A percentile compares a stretch with the other conserved stretches of the same genome.
These are phyloP conservation scores for Leptura quadrifasciata DNA, from an alignment of 2,888 invertebrate genomes.

Conservation along the genomic window DNA sequence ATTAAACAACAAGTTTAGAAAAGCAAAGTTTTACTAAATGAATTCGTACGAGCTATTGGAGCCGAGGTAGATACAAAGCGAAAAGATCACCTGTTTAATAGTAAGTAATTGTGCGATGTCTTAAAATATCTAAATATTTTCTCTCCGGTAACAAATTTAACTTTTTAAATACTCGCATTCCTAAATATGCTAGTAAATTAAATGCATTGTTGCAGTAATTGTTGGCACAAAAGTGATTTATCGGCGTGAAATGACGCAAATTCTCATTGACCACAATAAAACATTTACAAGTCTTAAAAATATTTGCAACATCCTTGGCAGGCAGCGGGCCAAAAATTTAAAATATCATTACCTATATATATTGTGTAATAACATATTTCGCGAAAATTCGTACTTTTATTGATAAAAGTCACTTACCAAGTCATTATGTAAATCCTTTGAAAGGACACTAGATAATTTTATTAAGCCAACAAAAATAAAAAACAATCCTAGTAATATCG, in stretches of 20 bases:
- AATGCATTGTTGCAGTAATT: conserved; percentile 21
- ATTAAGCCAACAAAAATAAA: conserved; percentile 96
- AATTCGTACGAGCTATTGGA: no score
- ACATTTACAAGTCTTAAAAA: conserved; percentile 51
- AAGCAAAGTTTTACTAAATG: no score
- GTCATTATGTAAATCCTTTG: conserved; percentile 96
- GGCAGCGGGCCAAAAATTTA: conserved; percentile 71
- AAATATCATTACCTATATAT: conserved; percentile 44
- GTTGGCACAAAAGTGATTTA: conserved; percentile 16
- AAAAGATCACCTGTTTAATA: no score
- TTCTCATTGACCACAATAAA: conserved; percentile 45
- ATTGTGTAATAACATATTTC: conserved; percentile 57
- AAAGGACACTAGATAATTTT: conserved; percentile 92
- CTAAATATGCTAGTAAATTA: neutral
- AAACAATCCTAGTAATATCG: conserved; percentile 93
- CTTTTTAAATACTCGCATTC: no score
- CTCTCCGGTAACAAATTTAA: no score
- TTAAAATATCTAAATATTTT: no score
- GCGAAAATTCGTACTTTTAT: conserved; percentile 5
- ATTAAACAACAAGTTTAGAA: no score
- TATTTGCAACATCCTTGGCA: conserved; percentile 66
- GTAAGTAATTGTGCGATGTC: no score
- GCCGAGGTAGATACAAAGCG: no score
- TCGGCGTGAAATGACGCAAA: conserved; percentile 36
- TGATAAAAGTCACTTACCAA: conserved; percentile 81